Base-by-base conservation (phyloP, 2,888 invertebrate genomes). In the Ditula angustiorana region DNA sequence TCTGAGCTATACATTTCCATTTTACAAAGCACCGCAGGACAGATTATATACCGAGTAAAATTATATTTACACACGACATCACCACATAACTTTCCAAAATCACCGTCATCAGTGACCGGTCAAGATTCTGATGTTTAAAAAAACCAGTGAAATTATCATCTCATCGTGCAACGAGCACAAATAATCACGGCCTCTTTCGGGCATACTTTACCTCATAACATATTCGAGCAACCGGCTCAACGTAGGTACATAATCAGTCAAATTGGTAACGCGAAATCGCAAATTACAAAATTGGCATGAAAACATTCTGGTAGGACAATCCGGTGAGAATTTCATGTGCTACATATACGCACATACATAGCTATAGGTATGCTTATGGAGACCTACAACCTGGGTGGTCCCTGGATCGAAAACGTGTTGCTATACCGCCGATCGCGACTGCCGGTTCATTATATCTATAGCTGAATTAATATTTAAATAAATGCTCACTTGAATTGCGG, bases 261-360 rank as follows among this genome's bases (percentile, higher is more conserved):
- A 88, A 90, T 90, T 88, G 83, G 85, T 87, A 86, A 85, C 81
- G 80, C 77, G 87, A 84, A 64, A 84, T 82, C 82, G 84, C 85
- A 88, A 90, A 91, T 91, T 90, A 86, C 87, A 72, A 86, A 88
- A 89, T 88, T 89, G 83, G 76, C 81, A 82, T 79, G 76, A 78
- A 79, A 85, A 81, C 76, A 74, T 77, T 71, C 77, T 74, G 69
- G 67, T 71, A 71, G 74, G 76, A 67, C 69, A 71, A 71, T 69
- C 69, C 70, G 75, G 70, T 69, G 69, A 69, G 73, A 75, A 80
- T 74, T 75, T 71, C 66, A 64, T 75, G 65, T 65, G 69, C 71
- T 73, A 67, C 69, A 66, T 76, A 79, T 78, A 78, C 78, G 79
- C 79, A 81, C 76, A 74, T 75, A 79, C 80, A n/a, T n/a, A n/a